These are phyloP conservation scores for Eupithecia vulgata DNA, from an alignment of 2,888 invertebrate genomes.

Conservation along the genomic window DNA sequence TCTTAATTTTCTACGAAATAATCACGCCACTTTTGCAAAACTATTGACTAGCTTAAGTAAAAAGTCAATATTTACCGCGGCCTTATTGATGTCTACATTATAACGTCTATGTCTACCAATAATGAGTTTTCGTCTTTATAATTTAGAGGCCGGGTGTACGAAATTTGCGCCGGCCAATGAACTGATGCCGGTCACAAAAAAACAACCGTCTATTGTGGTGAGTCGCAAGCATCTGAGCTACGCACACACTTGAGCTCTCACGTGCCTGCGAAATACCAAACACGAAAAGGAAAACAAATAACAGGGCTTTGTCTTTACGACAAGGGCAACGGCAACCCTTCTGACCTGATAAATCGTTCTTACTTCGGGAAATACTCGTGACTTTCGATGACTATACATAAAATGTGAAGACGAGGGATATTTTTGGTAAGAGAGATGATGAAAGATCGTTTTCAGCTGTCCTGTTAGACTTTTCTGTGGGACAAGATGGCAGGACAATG, in stretches of 20 bases:
- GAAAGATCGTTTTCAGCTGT: conserved; percentile 19
- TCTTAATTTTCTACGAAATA: not conserved
- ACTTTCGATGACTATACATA: conserved; percentile 17
- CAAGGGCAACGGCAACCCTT: conserved; percentile 18
- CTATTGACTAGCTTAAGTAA: conserved; percentile 6
- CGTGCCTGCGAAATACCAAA: conserved; percentile 34
- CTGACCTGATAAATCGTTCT: conserved; percentile 14
- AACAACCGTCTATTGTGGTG: conserved; percentile 73
- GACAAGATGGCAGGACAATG: conserved; percentile 58
- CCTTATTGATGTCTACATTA: not conserved
- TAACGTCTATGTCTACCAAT: conserved; percentile 39
- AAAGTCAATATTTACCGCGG: not conserved
- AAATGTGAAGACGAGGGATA: conserved; percentile 7
- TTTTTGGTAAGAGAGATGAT: not conserved
- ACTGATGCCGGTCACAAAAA: conserved; percentile 57
- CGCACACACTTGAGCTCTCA: conserved; percentile 50
- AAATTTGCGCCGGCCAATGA: conserved; percentile 71
- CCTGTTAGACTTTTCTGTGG: conserved; percentile 25
- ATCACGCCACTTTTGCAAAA: not conserved
- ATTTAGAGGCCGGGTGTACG: conserved; percentile 64
- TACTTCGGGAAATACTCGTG: not conserved
- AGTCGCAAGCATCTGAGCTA: conserved; percentile 56
- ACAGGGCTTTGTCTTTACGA: conserved; percentile 19
- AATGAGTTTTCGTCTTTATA: conserved; percentile 51
- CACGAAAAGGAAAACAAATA: conserved; percentile 21